Conservation (phyloP, 1,140 invertebrate genomes). For the Hydropsyche tenuis region DNA sequence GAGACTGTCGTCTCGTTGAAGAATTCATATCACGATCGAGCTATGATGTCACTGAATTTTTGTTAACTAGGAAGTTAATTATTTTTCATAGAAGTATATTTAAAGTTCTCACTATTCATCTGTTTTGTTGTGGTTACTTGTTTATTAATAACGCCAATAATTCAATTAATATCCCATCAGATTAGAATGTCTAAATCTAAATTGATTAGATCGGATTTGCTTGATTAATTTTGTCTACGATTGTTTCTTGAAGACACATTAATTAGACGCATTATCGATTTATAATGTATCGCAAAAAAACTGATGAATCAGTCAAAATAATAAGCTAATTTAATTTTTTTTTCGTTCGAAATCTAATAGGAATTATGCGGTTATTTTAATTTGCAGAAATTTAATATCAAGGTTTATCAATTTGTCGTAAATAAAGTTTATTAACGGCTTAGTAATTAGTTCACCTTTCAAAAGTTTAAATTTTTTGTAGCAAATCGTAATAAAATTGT, state of each 20-base stretch:
- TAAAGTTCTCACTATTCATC: background rate
- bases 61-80: background rate
- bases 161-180: background rate
- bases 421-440: no score
- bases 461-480: no score
- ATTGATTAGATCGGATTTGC: constrained; percentile 4
- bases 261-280: background rate
- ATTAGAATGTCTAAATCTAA: background rate
- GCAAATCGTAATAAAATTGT: no score
- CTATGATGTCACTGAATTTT: constrained; percentile 6
- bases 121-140: no score
- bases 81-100: background rate
- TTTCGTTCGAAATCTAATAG: no score
- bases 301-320: constrained; percentile 4
- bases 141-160: background rate
- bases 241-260: background rate
- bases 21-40: background rate
- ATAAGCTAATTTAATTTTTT: background rate
- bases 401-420: no score
- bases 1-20: background rate
- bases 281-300: background rate
- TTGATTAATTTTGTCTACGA: background rate
- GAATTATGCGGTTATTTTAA: no score
- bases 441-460: no score
- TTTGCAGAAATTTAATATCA: no score